Evolutionary conservation across 2,888 invertebrate species (phyloP).

Genomic region (Volucella inflata): DNA sequence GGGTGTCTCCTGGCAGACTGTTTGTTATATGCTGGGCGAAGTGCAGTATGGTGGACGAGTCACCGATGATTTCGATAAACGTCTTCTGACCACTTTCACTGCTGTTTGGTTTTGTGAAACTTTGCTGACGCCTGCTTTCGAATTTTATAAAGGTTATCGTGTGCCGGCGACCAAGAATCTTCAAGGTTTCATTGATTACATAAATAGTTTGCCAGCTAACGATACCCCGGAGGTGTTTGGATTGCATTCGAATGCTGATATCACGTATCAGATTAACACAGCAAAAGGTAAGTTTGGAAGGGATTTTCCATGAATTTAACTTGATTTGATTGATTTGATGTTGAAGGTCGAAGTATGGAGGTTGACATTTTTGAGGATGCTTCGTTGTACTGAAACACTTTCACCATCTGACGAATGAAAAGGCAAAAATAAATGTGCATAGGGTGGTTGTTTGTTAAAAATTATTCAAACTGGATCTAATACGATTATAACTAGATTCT

Average conservation of each 20-base stretch:
- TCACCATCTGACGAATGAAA: no score
- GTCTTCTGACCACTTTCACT: slow-evolving; percentile 95
- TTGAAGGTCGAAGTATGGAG: not conserved
- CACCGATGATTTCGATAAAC: slow-evolving; percentile 98
- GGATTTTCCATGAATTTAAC: slow-evolving; percentile 6
- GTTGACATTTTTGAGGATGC: no score
- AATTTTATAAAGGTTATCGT: slow-evolving; percentile 96
- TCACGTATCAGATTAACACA: slow-evolving; percentile 98
- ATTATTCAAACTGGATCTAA: no score
- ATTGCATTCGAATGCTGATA: slow-evolving; percentile 97
- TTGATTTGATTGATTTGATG: not conserved
- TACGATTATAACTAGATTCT: no score
- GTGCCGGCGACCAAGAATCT: slow-evolving; percentile 93
- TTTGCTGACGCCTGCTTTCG: slow-evolving; percentile 93
- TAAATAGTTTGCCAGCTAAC: slow-evolving; percentile 91
- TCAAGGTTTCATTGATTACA: slow-evolving; percentile 92
- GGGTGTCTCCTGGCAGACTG: slow-evolving; percentile 98
- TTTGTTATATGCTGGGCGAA: slow-evolving; percentile 98
- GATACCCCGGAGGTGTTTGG: slow-evolving; percentile 98
- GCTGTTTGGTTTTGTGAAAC: slow-evolving; percentile 98
- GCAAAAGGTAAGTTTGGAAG: slow-evolving; percentile 88
- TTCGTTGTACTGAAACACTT: no score
- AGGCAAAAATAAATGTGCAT: no score
- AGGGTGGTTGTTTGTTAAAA: no score
- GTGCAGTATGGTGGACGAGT: slow-evolving; percentile 95